These are phyloP conservation scores for Nansenia antarctica DNA, from an alignment of 2,113 vertebrate genomes.

Conservation along the genomic window DNA sequence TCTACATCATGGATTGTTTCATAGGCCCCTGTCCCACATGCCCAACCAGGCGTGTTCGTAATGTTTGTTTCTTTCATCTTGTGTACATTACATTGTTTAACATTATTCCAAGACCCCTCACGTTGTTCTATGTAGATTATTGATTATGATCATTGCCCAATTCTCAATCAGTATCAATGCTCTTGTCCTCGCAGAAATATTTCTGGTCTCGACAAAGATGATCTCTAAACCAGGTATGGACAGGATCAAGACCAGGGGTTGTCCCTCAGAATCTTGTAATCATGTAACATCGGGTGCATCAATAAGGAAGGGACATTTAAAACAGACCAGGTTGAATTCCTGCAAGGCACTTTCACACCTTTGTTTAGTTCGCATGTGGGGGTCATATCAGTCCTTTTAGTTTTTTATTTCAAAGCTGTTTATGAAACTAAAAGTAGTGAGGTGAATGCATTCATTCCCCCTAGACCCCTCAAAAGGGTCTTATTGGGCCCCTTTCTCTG, in stretches of 20 bases:
- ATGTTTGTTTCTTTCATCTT: no score
- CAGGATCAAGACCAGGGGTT: slow-evolving; percentile 6
- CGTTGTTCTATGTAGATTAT: neutral
- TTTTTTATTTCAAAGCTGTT: no score
- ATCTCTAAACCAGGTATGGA: slow-evolving; percentile 63
- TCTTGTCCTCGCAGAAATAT: slow-evolving; percentile 68
- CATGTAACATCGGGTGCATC: neutral
- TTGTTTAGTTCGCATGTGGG: neutral
- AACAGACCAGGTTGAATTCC: neutral
- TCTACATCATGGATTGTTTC: no score
- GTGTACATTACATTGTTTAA: neutral
- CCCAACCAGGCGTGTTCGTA: no score
- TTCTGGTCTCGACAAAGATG: slow-evolving; percentile 71
- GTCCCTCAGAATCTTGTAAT: neutral
- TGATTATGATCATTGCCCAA: neutral
- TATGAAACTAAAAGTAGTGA: neutral
- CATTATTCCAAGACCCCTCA: neutral
- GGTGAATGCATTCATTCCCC: no score
- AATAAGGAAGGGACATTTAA: neutral
- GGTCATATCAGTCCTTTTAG: no score
- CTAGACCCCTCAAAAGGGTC: no score
- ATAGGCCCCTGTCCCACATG: no score
- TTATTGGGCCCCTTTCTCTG: neutral
- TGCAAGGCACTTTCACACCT: neutral
- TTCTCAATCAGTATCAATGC: slow-evolving; percentile 9